Base-by-base conservation (phyloP, 2,113 vertebrate genomes). In the human (Homo sapiens) region DNA sequence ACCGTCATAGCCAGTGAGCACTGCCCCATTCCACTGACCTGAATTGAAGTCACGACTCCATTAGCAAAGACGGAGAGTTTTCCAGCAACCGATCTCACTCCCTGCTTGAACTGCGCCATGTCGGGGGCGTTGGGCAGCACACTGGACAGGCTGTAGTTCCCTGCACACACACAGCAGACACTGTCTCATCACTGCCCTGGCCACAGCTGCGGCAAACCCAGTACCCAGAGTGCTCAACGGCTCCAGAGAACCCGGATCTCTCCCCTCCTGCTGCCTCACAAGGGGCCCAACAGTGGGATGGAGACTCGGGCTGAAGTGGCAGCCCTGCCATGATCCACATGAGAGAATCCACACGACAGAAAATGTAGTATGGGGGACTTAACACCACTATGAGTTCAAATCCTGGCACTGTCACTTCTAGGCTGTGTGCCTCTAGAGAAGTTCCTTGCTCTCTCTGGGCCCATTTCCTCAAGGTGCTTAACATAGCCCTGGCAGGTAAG, bases 51-150 rank as follows among this genome's bases (percentile, higher is more conserved):
- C 98, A 99, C 99, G 6, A 99, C 99, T 0, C 99, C 99, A 23
- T 99, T 99, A 93, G 99, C 99, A 97, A 99, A 99, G 70, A 99
- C 99, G 0, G 99, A 99, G 45, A 99, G 99, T 82, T 99, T 99
- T 30, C 99, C 99, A 0, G 99, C 99, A 1, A 99, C 99, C 0
- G 99, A 99, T 84, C 99, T 99, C 57, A 99, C 99, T 1, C 99
- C 99, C 75, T 99, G 99, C 98, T 99, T 99, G 95, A 99, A 99
- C 97, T 99, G 99, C 3, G 99, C 96, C 99, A 99, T 99, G 98
- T 99, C 99, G 0, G 99, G 99, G 70, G 99, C 99, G 0, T 70
- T 98, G 89, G 99, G 99, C 97, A 99, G 98, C 89, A 99, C 99
- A 25, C 97, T 99, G 75, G 97, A 98, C 97, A 99, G 98, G 55